phyloP scores from a whole-genome alignment of 2,113 vertebrate species.

The Psophia crepitans region DNA sequence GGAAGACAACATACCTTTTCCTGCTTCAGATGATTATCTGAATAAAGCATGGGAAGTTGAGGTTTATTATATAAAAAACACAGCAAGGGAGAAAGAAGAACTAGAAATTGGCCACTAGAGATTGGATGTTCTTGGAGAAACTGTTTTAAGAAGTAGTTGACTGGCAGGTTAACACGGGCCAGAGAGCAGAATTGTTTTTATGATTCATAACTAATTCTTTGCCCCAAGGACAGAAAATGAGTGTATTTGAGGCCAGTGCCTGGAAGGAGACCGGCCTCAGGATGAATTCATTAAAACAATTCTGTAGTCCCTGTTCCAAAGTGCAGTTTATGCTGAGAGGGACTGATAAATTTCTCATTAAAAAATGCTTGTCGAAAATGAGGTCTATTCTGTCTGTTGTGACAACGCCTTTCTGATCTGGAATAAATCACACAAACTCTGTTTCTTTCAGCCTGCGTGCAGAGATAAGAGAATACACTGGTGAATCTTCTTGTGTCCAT shows the following conservation, averaged over 20 bases:
- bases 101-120: background rate
- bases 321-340: background rate
- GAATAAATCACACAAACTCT: background rate
- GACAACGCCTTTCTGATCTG: background rate
- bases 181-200: background rate
- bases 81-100: background rate
- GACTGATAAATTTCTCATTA: conserved; percentile 2
- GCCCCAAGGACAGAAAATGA: background rate
- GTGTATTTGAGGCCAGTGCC: background rate
- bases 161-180: background rate
- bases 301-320: background rate
- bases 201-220: background rate
- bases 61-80: background rate
- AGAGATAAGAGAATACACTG: background rate
- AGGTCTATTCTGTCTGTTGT: background rate
- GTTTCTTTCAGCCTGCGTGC: background rate
- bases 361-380: background rate
- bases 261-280: background rate
- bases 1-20: background rate
- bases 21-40: background rate
- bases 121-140: background rate
- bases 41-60: background rate
- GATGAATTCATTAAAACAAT: background rate
- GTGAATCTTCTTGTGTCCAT: background rate
- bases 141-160: background rate